Evolutionary conservation across 2,113 vertebrate species (phyloP), one percentile per base, ranked within the genome.

Genomic region (Scortum barcoo): DNA sequence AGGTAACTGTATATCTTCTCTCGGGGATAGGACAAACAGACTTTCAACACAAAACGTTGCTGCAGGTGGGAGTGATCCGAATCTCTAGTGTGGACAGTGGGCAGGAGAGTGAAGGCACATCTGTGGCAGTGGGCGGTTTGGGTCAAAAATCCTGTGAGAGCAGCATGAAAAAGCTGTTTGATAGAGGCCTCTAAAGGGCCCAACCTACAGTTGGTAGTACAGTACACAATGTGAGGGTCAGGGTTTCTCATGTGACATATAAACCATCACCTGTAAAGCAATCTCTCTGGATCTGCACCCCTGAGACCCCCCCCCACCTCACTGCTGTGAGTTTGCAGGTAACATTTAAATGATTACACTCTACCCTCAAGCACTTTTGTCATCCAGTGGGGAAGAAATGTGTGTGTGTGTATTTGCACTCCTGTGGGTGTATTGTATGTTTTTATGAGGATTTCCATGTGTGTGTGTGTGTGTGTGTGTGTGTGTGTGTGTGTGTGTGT

Each of bases 341-440:
- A 88, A 86, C 86, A 88, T 93, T 88, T 90, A 89, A 92, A 92
- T 88, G 80, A 91, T 89, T 91, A 82, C 72, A 81, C 78, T 86
- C 83, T 76, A 75, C 81, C 90, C 87, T 87, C 42, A 1, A 77
- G 77, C 92, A 86, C 80, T 86, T 86, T 92, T 90, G 89, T 88
- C 90, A 86, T 93, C 87, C 88, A 50, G 17, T 19, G 71, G 58
- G 76, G 57, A 42, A 70, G 24, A 76, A 78, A 86, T 56, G 44
- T 71, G 58, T 66, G 44, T 67, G 60, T 57, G 4, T 61, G 17
- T 56, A 24, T 53, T 3, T 61, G 17, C 60, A 24, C 36, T 22
- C 61, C 17, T 70, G 76, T 70, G 74, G 42, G 70, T 50, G 51
- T 36, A 5, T 20, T 69, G 50, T 42, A 58, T 81, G 74, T 65